Percentiles rank a stretch among this genome's conserved stretches.
Conservation (phyloP, 1,140 invertebrate species). For the Nephila pilipes region DNA sequence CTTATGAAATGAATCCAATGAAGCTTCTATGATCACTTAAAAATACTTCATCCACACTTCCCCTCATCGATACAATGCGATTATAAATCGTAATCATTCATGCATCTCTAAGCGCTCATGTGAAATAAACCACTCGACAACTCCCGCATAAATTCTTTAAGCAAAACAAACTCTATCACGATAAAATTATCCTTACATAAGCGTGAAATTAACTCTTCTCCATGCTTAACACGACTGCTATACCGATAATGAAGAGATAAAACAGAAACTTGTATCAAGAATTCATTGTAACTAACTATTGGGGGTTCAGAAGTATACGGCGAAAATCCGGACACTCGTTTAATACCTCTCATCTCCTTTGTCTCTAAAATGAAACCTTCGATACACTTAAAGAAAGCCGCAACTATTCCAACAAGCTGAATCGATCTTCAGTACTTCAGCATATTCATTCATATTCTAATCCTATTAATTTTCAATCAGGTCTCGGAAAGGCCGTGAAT, state of each 20-base stretch:
- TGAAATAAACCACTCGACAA: not conserved
- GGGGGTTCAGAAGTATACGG: not conserved
- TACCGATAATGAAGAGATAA: slow-evolving; percentile 5
- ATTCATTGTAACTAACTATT: slow-evolving; percentile 10
- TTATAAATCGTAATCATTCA: not conserved
- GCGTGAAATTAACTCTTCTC: slow-evolving; percentile 20
- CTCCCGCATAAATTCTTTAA: not conserved
- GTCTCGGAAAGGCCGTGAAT: not conserved
- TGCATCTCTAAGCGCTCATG: not conserved
- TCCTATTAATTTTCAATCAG: slow-evolving; percentile 65
- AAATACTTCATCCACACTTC: too few relatives aligned
- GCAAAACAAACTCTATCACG: not conserved
- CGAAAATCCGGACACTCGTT: not conserved
- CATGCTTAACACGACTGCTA: too few relatives aligned
- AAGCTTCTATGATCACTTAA: too few relatives aligned
- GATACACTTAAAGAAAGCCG: slow-evolving; percentile 9
- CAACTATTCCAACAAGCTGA: not conserved
- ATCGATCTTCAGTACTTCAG: not conserved
- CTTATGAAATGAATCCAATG: too few relatives aligned
- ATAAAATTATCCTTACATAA: not conserved
- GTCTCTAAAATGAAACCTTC: not conserved
- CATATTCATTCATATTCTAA: slow-evolving; percentile 55
- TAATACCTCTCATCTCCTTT: not conserved
- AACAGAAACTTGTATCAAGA: not conserved
- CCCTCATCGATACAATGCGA: not conserved